Percentiles rank a stretch among this genome's conserved stretches.
Conservation (phyloP, 2,888 invertebrate genomes). For the Hydrotaea diabolus region DNA sequence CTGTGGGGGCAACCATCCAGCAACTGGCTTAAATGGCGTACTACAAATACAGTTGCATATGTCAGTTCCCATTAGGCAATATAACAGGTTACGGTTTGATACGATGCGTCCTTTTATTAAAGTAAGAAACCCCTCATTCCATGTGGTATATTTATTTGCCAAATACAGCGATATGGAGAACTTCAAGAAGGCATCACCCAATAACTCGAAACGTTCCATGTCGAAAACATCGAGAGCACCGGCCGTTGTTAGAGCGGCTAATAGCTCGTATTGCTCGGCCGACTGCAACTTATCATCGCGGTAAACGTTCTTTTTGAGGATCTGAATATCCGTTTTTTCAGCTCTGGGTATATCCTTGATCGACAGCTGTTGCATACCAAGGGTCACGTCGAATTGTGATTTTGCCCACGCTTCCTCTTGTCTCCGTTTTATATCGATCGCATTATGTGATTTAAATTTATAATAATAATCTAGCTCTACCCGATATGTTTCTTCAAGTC, state of each 20-base stretch:
- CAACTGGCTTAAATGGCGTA: constrained; percentile 84
- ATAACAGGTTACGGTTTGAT: constrained; percentile 92
- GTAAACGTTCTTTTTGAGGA: constrained; percentile 71
- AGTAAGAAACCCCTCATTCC: constrained; percentile 89
- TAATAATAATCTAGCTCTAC: constrained; percentile 88
- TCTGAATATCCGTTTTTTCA: constrained; percentile 67
- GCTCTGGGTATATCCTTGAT: constrained; percentile 61
- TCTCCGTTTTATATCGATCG: constrained; percentile 67
- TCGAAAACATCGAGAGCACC: constrained; percentile 87
- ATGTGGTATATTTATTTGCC: constrained; percentile 84
- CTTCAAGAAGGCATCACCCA: constrained; percentile 93
- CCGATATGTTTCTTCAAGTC: constrained; percentile 83
- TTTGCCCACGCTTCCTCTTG: constrained; percentile 70
- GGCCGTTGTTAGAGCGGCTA: constrained; percentile 85
- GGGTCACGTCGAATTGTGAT: constrained; percentile 71
- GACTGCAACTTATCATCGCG: constrained; percentile 60
- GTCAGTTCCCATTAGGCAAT: constrained; percentile 83
- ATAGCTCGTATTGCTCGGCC: constrained; percentile 78
- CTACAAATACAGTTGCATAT: constrained; percentile 73
- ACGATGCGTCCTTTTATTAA: constrained; percentile 85
- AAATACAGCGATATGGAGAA: constrained; percentile 87
- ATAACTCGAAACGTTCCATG: constrained; percentile 90
- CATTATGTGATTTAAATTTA: constrained; percentile 82
- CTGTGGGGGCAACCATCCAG: constrained; percentile 92
- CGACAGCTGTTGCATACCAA: constrained; percentile 5